Conservation (phyloP, 1,140 invertebrate species). For the Drosophila pruinosa region DNA sequence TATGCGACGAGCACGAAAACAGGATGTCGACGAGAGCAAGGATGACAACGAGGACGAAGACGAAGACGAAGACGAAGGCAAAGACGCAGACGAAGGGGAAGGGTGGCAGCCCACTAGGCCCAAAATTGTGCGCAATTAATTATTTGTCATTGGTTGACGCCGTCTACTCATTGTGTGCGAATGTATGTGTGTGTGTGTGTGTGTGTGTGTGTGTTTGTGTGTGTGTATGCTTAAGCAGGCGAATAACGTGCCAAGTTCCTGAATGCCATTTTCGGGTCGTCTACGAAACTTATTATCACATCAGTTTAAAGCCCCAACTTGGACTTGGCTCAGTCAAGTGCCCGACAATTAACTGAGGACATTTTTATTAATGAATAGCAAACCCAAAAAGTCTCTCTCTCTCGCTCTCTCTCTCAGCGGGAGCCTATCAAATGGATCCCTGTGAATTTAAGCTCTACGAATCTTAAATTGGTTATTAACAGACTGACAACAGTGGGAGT, state of each 20-base stretch:
- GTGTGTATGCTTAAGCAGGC: conserved; percentile 25
- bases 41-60: background rate
- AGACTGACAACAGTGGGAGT: background rate
- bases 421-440: background rate
- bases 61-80: background rate
- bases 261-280: conserved; percentile 33
- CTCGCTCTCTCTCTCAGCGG: background rate
- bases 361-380: conserved; percentile 28
- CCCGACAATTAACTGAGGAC: conserved; percentile 39
- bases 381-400: background rate
- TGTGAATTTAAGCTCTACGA: background rate
- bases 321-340: conserved; percentile 18
- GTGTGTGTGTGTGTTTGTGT: background rate
- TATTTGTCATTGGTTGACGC: conserved; percentile 73
- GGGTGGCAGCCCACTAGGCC: conserved; percentile 25
- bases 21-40: background rate
- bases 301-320: conserved; percentile 25
- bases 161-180: conserved; percentile 2
- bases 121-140: conserved; percentile 72
- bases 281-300: conserved; percentile 39
- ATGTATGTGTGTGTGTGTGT: conserved; percentile 1
- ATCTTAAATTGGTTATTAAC: background rate
- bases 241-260: conserved; percentile 35
- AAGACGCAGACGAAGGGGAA: background rate
- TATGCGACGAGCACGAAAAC: background rate